Base-by-base conservation (phyloP, 2,113 vertebrate species). In the Platycercus adscitus region DNA sequence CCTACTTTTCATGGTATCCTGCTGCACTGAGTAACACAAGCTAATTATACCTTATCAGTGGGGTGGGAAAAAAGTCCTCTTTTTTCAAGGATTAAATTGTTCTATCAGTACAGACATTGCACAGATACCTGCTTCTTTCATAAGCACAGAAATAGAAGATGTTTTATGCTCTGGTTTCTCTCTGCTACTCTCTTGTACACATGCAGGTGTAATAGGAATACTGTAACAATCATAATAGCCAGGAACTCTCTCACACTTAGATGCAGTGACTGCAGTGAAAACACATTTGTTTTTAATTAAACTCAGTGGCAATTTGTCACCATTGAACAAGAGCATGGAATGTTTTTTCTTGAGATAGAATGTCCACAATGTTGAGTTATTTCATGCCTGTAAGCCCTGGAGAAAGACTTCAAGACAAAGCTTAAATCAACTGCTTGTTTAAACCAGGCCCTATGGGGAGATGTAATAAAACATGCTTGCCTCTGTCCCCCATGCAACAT, bases 391-490 rank as follows among this genome's bases (percentile, higher is more conserved):
- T 89, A 92, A 96, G 55, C 44, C 80, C 73, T 33, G 47, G 47
- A 96, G 93, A 96, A 97, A 96, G 95, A 93, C 72, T 90, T 81
- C 53, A 84, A 92, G 80, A 94, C 28, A 93, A 94, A 96, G 77
- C 50, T 82, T 65, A 76, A 81, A 82, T 66, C 71, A 55, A 24
- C 47, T 65, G 24, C 72, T 80, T 87, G 58, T 88, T 91, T 91
- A 88, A 94, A 92, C 68, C 61, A 89, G 47, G 5, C 21, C 37
- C 29, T 88, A 52, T 58, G 63, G 43, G 49, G 21, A 39, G 3
- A 84, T 76, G 26, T 53, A 89, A 86, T 83, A 86, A 64, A 23
- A 83, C 61, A 37, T 86, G 20, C 85, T 96, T 39, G 6, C 6
- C 52, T 29, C 78, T 93, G 86, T 95, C 53, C 84, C 93, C 56